Evolutionary conservation across 1,140 invertebrate genomes (phyloP).

Genomic region (Homalodisca vitripennis): DNA sequence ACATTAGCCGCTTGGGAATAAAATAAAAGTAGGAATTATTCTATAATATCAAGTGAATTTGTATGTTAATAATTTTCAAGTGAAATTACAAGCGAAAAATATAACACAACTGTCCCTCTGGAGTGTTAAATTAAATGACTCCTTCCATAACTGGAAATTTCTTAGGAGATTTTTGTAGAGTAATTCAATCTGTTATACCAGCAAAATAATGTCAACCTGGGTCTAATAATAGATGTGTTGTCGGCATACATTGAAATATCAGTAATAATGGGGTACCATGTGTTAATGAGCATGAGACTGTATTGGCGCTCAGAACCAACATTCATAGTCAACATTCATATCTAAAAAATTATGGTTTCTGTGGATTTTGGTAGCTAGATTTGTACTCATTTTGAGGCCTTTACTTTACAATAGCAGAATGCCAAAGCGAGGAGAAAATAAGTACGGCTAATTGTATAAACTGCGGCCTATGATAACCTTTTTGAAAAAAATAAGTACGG

Average conservation of each 20-base stretch:
- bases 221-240: not conserved
- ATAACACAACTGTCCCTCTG: too few relatives aligned
- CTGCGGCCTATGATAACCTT: too few relatives aligned
- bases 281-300: not conserved
- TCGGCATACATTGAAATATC: not conserved
- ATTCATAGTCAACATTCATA: not conserved
- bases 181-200: not conserved
- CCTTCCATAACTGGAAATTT: too few relatives aligned
- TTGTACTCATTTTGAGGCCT: not conserved
- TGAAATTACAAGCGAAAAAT: too few relatives aligned
- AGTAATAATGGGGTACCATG: not conserved
- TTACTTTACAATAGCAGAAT: constrained; percentile 14
- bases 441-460: too few relatives aligned
- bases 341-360: not conserved
- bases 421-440: constrained; percentile 29
- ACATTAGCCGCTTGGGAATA: too few relatives aligned
- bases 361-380: too few relatives aligned
- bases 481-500: constrained; percentile 31
- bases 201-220: not conserved
- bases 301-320: not conserved
- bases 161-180: not conserved
- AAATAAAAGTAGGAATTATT: too few relatives aligned
- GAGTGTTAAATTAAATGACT: too few relatives aligned
- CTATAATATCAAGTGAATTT: too few relatives aligned
- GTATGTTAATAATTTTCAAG: too few relatives aligned